Evolutionary conservation across 2,797 vertebrate genomes (phyloP).

Genomic region (Acanthornis magna): DNA sequence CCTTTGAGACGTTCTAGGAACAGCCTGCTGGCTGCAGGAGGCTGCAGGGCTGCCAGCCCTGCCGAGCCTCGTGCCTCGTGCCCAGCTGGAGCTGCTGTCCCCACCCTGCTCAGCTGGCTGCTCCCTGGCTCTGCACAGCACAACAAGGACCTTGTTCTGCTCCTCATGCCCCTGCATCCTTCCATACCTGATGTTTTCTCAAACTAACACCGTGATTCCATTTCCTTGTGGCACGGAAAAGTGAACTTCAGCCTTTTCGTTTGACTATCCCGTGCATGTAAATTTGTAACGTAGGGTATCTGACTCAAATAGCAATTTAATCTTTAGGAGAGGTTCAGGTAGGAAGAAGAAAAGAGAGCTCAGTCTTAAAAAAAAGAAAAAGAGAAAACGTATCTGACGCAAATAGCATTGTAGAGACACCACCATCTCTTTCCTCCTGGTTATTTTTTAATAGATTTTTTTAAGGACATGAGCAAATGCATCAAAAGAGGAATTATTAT

Average conservation of each 20-base stretch:
- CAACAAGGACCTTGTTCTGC: not conserved
- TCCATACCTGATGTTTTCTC: not conserved
- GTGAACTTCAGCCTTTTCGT: not conserved
- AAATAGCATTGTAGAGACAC: not conserved
- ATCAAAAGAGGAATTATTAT: not conserved
- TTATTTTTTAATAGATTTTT: not conserved
- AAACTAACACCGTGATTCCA: not conserved
- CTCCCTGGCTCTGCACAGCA: not conserved
- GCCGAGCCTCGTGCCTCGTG: accelerated
- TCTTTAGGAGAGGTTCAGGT: not conserved
- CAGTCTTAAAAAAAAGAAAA: not conserved
- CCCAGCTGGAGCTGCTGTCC: not conserved
- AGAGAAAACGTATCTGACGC: not conserved
- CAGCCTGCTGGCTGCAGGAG: not conserved
- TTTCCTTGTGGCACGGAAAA: not conserved
- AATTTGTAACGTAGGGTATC: not conserved
- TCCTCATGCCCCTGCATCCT: not conserved
- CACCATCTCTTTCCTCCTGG: not conserved
- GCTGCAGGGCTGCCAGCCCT: not conserved
- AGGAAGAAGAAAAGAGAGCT: not conserved
- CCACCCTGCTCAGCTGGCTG: not conserved
- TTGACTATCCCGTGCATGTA: not conserved
- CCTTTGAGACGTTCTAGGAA: not conserved
- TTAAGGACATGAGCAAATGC: no score
- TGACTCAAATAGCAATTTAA: not conserved